Conservation (phyloP, 2,888 invertebrate species). For the Isoperla grammatica region DNA sequence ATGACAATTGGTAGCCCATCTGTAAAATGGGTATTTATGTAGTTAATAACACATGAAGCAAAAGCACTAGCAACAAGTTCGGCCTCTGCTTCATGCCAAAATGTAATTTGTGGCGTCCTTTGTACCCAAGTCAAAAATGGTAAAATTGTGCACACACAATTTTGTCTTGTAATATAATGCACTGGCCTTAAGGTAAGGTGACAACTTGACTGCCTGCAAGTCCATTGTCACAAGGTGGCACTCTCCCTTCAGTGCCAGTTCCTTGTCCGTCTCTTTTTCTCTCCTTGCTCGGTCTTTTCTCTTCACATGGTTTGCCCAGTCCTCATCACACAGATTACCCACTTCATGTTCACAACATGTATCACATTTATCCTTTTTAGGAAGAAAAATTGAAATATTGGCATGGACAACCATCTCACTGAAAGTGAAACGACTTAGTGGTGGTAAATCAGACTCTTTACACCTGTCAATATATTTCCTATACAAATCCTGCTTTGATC, state of each 20-base stretch:
- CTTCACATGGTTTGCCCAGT: constrained; percentile 28
- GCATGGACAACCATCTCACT: constrained; percentile 27
- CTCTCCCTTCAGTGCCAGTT: constrained; percentile 20
- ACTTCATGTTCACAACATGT: constrained; percentile 31
- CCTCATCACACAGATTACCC: constrained; percentile 32
- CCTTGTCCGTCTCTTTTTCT: constrained; percentile 31
- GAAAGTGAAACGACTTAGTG: constrained; percentile 29
- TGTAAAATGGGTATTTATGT: constrained; percentile 13
- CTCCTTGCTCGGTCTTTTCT: constrained; percentile 32
- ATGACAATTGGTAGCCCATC: constrained; percentile 31
- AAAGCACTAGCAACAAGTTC: constrained; percentile 32
- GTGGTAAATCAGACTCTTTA: constrained; percentile 23
- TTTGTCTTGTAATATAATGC: constrained; percentile 36
- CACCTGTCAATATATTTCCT: constrained; percentile 29
- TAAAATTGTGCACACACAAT: constrained; percentile 36
- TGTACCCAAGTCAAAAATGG: constrained; percentile 33
- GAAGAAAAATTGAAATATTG: constrained; percentile 33
- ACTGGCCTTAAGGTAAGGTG: constrained; percentile 32
- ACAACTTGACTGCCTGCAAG: constrained; percentile 33
- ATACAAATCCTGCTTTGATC: constrained; percentile 27
- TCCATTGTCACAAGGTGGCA: constrained; percentile 33
- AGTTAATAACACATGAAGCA: constrained; percentile 30
- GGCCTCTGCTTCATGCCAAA: constrained; percentile 31
- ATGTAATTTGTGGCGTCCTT: constrained; percentile 33
- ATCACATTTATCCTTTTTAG: constrained; percentile 35